Percentiles rank a stretch among this genome's conserved stretches.
Conservation (phyloP, 2,797 vertebrate species). For the Holocentrus rufus region DNA sequence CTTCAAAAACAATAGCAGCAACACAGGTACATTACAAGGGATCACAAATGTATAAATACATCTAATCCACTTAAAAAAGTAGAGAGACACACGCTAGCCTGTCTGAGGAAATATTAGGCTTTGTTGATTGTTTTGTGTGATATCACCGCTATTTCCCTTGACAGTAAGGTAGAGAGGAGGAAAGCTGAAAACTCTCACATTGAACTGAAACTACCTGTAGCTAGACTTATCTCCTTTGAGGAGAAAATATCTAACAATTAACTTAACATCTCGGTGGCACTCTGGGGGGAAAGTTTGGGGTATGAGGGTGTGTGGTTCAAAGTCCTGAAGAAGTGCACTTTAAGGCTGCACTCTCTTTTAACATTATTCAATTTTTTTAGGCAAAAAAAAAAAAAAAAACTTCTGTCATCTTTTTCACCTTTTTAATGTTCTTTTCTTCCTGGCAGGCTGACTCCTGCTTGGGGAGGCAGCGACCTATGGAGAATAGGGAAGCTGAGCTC, state of each 20-base stretch:
- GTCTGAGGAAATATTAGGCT: conserved; percentile 35
- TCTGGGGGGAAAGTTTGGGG: conserved; percentile 65
- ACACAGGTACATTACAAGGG: conserved; percentile 49
- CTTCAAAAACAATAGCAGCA: conserved; percentile 59
- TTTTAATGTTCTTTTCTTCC: conserved; percentile 67
- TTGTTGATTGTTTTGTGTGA: conserved; percentile 58
- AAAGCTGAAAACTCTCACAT: conserved; percentile 31
- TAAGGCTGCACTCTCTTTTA: conserved; percentile 70
- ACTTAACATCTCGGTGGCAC: conserved; percentile 61
- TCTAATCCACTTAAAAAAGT: conserved; percentile 50
- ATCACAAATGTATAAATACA: conserved; percentile 64
- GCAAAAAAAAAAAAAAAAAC: conserved; percentile 32
- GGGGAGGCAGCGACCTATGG: conserved; percentile 75
- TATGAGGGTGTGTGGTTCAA: conserved; percentile 69
- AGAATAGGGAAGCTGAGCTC: conserved; percentile 78
- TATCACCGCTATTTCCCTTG: conserved; percentile 48
- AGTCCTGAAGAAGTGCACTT: conserved; percentile 71
- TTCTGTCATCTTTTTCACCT: conserved; percentile 66
- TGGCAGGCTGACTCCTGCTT: conserved; percentile 68
- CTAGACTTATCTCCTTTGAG: conserved; percentile 41
- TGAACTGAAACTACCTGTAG: conserved; percentile 52
- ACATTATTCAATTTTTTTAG: conserved; percentile 70
- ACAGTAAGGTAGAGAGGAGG: conserved; percentile 20
- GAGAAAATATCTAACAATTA: conserved; percentile 63
- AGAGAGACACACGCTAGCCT: conserved; percentile 38